These are phyloP conservation scores for Bos indicus DNA, from an alignment of 2,113 vertebrate species.

Conservation along the genomic window DNA sequence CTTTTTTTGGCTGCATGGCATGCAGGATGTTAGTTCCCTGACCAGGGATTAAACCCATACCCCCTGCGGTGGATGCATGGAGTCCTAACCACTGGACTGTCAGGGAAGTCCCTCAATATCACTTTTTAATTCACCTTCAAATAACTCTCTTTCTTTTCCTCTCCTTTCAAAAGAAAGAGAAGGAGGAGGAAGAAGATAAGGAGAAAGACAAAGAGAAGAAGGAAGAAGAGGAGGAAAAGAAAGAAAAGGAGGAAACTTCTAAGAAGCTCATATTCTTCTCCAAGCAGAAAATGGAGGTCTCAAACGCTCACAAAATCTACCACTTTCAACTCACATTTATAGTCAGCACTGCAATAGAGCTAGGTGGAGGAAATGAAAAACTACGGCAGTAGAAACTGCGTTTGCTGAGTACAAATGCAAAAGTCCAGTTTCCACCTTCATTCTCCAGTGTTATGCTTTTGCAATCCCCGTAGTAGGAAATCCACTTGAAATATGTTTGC, in stretches of 20 bases:
- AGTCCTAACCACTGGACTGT: not conserved
- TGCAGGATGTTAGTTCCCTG: not conserved
- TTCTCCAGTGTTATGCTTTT: constrained; percentile 33
- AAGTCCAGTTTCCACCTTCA: constrained; percentile 26
- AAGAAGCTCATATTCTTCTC: not conserved
- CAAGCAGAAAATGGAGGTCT: not conserved
- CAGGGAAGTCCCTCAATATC: not conserved
- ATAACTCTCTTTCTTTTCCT: not conserved
- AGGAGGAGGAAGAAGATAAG: not conserved
- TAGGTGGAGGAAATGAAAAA: not conserved
- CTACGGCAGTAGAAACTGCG: not conserved
- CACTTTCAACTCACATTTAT: not conserved
- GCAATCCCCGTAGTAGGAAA: constrained; percentile 55
- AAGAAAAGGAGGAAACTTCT: not conserved
- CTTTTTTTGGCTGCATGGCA: not conserved
- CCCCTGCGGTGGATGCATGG: not conserved
- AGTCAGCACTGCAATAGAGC: not conserved
- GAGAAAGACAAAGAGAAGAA: not conserved
- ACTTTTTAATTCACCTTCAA: not conserved
- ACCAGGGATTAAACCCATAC: not conserved
- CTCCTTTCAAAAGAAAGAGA: not conserved
- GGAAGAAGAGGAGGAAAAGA: not conserved
- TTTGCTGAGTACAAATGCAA: not conserved
- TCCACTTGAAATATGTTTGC: constrained; percentile 65
- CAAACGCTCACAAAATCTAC: not conserved